These are phyloP conservation scores for Engraulis encrasicolus DNA, from an alignment of 2,113 vertebrate species.

Conservation along the genomic window DNA sequence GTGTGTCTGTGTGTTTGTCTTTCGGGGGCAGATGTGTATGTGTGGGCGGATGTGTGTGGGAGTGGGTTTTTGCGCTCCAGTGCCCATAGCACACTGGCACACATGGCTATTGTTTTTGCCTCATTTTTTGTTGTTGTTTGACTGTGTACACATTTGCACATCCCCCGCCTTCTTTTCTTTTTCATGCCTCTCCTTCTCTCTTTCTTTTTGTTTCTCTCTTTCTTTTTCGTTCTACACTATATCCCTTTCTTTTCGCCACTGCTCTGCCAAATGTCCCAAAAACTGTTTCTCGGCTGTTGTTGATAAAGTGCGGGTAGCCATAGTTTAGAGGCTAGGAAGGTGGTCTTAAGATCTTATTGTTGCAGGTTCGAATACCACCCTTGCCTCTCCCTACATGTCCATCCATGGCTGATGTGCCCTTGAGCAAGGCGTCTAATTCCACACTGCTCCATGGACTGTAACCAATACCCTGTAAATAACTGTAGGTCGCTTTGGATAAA, in stretches of 20 bases:
- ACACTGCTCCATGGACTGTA: too few species aligned
- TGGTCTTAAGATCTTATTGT: too few species aligned
- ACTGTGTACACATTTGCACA: conserved; percentile 39
- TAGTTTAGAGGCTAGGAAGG: too few species aligned
- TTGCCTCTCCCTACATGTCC: too few species aligned
- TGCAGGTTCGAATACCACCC: too few species aligned
- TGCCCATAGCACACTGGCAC: conserved; percentile 11
- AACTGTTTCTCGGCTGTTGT: conserved; percentile 20
- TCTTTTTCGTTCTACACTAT: conserved; percentile 9
- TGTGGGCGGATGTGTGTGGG: conserved; percentile 25
- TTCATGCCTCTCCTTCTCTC: background rate
- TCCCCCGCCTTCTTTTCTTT: background rate
- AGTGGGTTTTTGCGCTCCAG: conserved; percentile 54
- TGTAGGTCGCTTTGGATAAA: too few species aligned
- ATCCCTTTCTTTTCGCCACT: conserved; percentile 9
- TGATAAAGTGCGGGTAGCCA: too few species aligned
- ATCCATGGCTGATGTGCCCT: too few species aligned
- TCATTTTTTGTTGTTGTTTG: conserved; percentile 62
- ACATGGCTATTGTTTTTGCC: conserved; percentile 63
- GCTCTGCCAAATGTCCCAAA: background rate
- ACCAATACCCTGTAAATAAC: too few species aligned
- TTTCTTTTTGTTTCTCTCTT: background rate
- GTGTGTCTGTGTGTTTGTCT: conserved; percentile 54
- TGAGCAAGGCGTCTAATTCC: too few species aligned
- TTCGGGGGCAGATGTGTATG: too few species aligned